Conservation (phyloP, 2,888 invertebrate genomes). For the Pocota personata region DNA sequence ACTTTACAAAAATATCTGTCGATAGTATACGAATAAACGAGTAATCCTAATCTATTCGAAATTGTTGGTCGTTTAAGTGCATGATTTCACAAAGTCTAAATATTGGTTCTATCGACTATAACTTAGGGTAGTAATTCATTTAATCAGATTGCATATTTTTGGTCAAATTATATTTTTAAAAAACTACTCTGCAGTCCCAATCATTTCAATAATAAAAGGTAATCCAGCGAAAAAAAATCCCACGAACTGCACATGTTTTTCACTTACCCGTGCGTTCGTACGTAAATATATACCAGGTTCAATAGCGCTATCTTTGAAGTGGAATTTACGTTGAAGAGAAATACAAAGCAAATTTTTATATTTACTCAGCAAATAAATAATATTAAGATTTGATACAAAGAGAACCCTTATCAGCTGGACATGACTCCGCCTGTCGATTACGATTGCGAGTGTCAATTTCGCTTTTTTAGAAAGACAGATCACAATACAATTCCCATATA, state of each 20-base stretch:
- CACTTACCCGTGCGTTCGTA: background rate
- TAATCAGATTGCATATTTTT: background rate
- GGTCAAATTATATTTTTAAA: background rate
- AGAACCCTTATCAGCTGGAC: slow-evolving; percentile 24
- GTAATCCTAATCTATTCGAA: too few species aligned
- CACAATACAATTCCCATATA: background rate
- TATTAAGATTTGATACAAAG: background rate
- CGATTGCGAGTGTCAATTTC: background rate
- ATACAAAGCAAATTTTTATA: background rate
- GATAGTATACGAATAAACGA: too few species aligned
- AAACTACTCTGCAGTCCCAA: background rate
- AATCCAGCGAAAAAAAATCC: background rate
- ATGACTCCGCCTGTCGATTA: background rate
- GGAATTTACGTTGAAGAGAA: background rate
- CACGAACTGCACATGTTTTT: background rate
- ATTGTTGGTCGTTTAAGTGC: too few species aligned
- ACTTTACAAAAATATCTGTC: background rate
- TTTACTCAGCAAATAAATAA: slow-evolving; percentile 33
- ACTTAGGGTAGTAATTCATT: background rate
- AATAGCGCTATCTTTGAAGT: background rate
- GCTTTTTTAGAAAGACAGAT: background rate
- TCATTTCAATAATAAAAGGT: background rate
- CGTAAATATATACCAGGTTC: background rate
- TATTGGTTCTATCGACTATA: too few species aligned
- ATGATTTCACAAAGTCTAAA: too few species aligned